Conservation (phyloP, 2,113 vertebrate genomes). For the Xenopus tropicalis region DNA sequence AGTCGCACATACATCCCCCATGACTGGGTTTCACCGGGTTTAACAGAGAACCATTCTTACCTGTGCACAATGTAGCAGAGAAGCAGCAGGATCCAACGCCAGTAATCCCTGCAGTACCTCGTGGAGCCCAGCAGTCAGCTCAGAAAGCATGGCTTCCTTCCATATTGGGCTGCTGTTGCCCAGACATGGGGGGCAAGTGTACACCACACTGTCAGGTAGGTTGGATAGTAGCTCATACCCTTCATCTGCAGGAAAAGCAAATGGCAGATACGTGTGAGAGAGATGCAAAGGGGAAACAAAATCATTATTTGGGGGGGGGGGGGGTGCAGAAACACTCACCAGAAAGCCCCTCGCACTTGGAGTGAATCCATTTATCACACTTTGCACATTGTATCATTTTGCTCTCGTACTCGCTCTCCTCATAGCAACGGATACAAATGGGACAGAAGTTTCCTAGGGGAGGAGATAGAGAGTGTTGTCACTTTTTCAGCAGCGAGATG, state of each 20-base stretch:
- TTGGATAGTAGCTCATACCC: conserved; percentile 89
- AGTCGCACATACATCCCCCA: too few species aligned
- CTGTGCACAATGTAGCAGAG: conserved; percentile 77
- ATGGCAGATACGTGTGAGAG: neutral
- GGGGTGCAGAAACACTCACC: conserved; percentile 56
- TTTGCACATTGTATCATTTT: conserved; percentile 92
- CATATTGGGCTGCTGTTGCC: conserved; percentile 71
- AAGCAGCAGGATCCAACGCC: conserved; percentile 71
- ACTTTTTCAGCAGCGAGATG: neutral
- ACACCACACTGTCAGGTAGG: conserved; percentile 85
- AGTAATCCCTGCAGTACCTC: conserved; percentile 81
- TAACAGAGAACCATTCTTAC: conserved; percentile 50
- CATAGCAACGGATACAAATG: conserved; percentile 88
- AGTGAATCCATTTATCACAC: conserved; percentile 90
- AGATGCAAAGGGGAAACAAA: neutral
- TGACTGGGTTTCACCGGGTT: too few species aligned
- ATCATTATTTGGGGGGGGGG: neutral
- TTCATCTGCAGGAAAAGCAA: conserved; percentile 67
- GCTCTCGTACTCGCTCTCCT: conserved; percentile 89
- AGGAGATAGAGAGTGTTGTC: neutral
- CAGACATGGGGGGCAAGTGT: conserved; percentile 81
- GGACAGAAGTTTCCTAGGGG: conserved; percentile 84
- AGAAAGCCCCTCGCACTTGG: conserved; percentile 85
- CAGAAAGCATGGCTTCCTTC: conserved; percentile 78
- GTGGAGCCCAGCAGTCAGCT: conserved; percentile 76